These are phyloP conservation scores for Argentina silus DNA, from an alignment of 2,797 vertebrate genomes.

Conservation along the genomic window DNA sequence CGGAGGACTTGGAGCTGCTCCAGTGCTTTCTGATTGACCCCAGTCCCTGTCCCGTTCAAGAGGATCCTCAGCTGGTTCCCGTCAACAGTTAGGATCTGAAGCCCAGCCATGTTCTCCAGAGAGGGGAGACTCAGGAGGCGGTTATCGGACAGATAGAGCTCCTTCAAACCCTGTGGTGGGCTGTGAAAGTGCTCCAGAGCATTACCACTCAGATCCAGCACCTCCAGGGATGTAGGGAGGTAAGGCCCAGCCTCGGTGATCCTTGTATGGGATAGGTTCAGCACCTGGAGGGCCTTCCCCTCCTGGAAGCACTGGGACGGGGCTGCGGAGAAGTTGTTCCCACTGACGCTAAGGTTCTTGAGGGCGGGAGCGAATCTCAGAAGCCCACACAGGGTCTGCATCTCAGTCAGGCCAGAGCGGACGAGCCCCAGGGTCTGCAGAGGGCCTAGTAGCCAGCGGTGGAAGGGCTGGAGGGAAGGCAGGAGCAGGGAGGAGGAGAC, in stretches of 20 bases:
- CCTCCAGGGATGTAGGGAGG: constrained; percentile 15
- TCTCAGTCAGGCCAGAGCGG: constrained; percentile 6
- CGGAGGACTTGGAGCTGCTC: constrained; percentile 16
- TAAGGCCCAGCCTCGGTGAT: constrained; percentile 14
- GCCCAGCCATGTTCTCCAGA: not conserved
- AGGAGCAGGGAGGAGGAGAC: constrained; percentile 17
- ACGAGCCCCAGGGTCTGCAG: constrained; percentile 6
- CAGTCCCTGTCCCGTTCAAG: not conserved
- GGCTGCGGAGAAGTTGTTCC: constrained; percentile 25
- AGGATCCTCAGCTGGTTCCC: not conserved
- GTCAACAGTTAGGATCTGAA: constrained; percentile 5
- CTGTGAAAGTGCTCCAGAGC: constrained; percentile 14
- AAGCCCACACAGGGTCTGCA: not conserved
- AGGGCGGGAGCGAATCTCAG: not conserved
- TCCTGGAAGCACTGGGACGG: not conserved
- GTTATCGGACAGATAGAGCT: constrained; percentile 16
- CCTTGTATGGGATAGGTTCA: constrained; percentile 26
- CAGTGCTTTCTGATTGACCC: not conserved
- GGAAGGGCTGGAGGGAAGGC: not conserved
- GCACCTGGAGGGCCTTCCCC: constrained; percentile 4
- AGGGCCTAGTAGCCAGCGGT: constrained; percentile 9
- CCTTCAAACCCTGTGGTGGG: constrained; percentile 7
- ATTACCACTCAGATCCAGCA: constrained; percentile 21
- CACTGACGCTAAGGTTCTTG: too few species aligned
- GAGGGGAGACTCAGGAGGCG: constrained; percentile 10